Base-by-base conservation (phyloP, 2,888 invertebrate species). In the Coelinius sp. region DNA sequence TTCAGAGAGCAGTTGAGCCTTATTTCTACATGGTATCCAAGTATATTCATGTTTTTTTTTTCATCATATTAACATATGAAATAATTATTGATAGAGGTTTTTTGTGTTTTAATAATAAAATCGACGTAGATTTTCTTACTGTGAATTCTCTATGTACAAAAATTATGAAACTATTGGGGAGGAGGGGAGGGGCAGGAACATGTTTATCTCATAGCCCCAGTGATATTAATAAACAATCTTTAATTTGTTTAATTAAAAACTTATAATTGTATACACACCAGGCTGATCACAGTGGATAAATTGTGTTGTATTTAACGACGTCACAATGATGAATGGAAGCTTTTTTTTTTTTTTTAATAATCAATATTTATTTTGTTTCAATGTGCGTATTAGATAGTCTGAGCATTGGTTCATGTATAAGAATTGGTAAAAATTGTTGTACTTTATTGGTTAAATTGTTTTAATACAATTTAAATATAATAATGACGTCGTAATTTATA, bases 131-230 rank as follows among this genome's bases (percentile, higher is more conserved):
- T 70, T 63, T 66, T 8, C 52, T 62, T 20, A 20, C 71, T 76
- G 74, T 56, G 73, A 75, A 77, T 82, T 72, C 70, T 78, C 76
- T 82, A 83, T 84, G 79, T 84, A 84, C 84, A 84, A 81, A 81
- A 81, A 77, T 77, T 82, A 81, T 77, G 70, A 70, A 67, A 78
- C 77, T 66, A 77, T 75, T 68, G 72, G 38, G 22, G 31, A 44
- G n/a, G n/a, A n/a, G n/a, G n/a, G n/a, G n/a, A n/a, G n/a, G n/a
- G n/a, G n/a, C n/a, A n/a, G n/a, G n/a, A n/a, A n/a, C n/a, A n/a
- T n/a, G 38, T 20, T 63, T 20, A 63, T 17, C 14, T 49, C 49
- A 49, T 31, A 31, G 5, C 31, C 31, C 31, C 3, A 7, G 31
- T 3, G 31, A 3, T 3, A 31, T 31, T 31, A 31, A 31, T 31